These are phyloP conservation scores for Pristionchus pacificus DNA, from an alignment of 1,140 invertebrate species.

Conservation along the genomic window DNA sequence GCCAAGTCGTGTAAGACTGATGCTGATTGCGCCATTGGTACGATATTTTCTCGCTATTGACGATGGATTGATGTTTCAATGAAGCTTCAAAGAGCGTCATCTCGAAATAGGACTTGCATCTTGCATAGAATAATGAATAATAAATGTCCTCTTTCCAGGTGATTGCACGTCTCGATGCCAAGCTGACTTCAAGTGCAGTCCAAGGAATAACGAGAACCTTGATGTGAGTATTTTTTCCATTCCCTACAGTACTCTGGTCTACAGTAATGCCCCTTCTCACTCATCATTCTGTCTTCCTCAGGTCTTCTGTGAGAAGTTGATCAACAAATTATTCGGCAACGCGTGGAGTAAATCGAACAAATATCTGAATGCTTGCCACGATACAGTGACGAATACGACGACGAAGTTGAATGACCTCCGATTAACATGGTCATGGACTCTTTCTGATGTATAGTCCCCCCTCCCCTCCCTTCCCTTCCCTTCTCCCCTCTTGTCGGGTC, in stretches of 20 bases:
- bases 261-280: background rate
- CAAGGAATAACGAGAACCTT: slow-evolving; percentile 49
- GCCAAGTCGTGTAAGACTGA: slow-evolving; percentile 39
- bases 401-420: slow-evolving; percentile 49
- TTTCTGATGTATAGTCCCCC: slow-evolving; percentile 42
- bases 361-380: slow-evolving; percentile 53
- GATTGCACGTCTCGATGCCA: slow-evolving; percentile 43
- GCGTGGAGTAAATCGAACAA: slow-evolving; percentile 55
- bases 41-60: background rate
- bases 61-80: too few relatives aligned
- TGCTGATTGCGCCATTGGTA: slow-evolving; percentile 42
- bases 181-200: slow-evolving; percentile 40
- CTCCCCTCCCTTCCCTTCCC: background rate
- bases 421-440: slow-evolving; percentile 52
- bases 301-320: slow-evolving; percentile 55
- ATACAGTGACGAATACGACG: slow-evolving; percentile 40
- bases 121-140: too few relatives aligned
- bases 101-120: too few relatives aligned
- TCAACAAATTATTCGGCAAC: slow-evolving; percentile 48
- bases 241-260: background rate
- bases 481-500: background rate
- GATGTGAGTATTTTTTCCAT: slow-evolving; percentile 42
- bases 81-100: too few relatives aligned
- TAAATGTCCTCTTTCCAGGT: background rate
- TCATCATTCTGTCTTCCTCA: slow-evolving; percentile 24